Evolutionary conservation across 2,797 vertebrate species (phyloP), one percentile per base, ranked within the genome.

Genomic region (Muscicapa striata): DNA sequence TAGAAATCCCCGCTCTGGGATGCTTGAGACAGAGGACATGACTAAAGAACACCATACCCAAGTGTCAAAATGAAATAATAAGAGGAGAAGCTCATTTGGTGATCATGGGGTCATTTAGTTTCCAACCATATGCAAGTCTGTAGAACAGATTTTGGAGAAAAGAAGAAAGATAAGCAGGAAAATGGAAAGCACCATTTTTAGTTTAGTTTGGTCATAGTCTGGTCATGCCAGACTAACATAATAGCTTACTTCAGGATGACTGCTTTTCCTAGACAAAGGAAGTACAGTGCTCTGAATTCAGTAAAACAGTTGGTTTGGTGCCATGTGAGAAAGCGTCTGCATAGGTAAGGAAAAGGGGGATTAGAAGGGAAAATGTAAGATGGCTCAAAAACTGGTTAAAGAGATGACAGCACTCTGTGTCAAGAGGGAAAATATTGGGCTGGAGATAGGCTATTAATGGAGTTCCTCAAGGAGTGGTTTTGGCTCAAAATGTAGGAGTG

Each of bases 181-280:
- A 91, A 84, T 79, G 88, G 74, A 95, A 96, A 92, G 63, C 61
- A 41, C 15, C 79, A 61, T 70, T 91, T 91, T 93, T 57, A 95
- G 80, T 79, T 77, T 79, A 34, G 32, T 95, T 93, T 94, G 73
- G 77, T 94, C 94, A 93, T 78, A 93, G 94, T 93, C 88, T 95
- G 67, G 70, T 90, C 88, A 93, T 76, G 94, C 88, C 77, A 93
- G 93, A 89, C 59, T 84, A 92, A 52, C 45, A 49, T 84, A 91
- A 93, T 82, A 84, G 23, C 80, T 95, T 87, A 76, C 91, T 89
- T 86, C 83, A 87, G 76, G 52, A 82, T 63, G 67, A 69, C 79
- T 86, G 17, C 45, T 90, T 81, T 90, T 43, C 82, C 59, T 82
- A 92, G 90, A 88, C 92, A 95, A 93, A 88, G 70, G 80, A 90